Evolutionary conservation across 2,888 invertebrate genomes (phyloP), one percentile per base, ranked within the genome.

Genomic region (Lepidocyrtinus sp.): DNA sequence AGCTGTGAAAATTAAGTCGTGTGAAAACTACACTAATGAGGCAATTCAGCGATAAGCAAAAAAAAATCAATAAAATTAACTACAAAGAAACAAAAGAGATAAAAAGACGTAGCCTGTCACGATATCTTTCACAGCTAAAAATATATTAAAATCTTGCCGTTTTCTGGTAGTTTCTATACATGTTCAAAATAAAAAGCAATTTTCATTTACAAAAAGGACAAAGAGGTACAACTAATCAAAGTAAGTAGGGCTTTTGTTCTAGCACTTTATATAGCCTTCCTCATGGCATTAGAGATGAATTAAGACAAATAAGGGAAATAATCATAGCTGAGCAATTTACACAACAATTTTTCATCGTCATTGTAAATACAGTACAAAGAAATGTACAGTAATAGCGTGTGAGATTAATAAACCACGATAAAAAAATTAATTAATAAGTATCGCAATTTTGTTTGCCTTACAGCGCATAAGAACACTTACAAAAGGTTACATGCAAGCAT

Each of bases 1-100:
- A 79, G 86, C 86, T 86, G 86, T 85, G 85, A 86, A 86, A 86
- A 86, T 86, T 55, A 86, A 86, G 81, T 86, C 82, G 85, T 85
- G 86, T 85, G 83, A 80, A 78, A 81, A 86, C 84, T 85, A 86
- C 81, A 86, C 85, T 85, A 86, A 82, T 82, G 75, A 73, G 82
- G 83, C 83, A 85, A 81, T 73, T 55, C 55, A 80, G 83, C 81
- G 81, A 76, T 68, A 82, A 82, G 83, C 84, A 71, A 81, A 79
- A 75, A 67, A 79, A 55, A 55, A 55, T 55, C 55, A 55, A 55
- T 55, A 55, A 55, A 55, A 55, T 55, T 9, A 15, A 55, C n/a
- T n/a, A 55, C 9, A 15, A 55, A 55, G 17, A 55, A 55, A n/a
- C 9, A n/a, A 55, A 55, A n/a, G 17, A n/a, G 9, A n/a, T 55